Percentiles rank a stretch among this genome's conserved stretches.
Conservation (phyloP, 1,140 invertebrate species). For the Conus ventricosus region DNA sequence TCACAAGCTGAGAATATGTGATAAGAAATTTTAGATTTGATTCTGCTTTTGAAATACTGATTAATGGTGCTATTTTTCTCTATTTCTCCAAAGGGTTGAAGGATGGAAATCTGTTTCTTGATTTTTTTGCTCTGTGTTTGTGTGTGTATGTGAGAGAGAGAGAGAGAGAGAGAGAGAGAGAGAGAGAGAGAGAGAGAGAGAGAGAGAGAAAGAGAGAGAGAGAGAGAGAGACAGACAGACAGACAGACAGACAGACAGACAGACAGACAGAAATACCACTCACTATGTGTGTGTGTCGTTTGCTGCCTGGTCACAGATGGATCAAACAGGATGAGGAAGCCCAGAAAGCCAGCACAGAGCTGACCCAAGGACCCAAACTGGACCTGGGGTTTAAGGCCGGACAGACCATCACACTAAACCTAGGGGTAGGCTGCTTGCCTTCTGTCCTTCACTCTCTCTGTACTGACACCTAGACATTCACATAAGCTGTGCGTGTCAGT, state of each 20-base stretch:
- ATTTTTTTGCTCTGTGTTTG: no score
- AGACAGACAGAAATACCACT: neutral
- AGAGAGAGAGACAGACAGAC: neutral
- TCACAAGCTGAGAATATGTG: no score
- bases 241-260: neutral
- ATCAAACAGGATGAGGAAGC: constrained; percentile 89
- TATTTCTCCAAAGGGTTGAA: no score
- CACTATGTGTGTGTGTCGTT: no score
- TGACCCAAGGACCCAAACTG: constrained; percentile 81
- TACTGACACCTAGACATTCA: no score
- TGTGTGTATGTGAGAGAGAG: no score
- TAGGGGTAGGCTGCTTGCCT: neutral
- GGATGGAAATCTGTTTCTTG: no score
- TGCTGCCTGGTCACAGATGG: constrained; percentile 77
- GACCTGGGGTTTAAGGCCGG: constrained; percentile 98
- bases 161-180: neutral
- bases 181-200: neutral
- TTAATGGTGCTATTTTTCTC: no score
- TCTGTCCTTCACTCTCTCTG: no score
- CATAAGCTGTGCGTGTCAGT: no score
- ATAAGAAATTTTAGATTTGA: no score
- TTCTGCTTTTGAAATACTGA: no score
- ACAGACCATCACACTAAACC: constrained; percentile 85
- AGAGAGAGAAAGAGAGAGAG: neutral
- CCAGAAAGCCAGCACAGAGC: constrained; percentile 76